phyloP scores from a whole-genome alignment of 2,113 vertebrate species.

The Pteruthius melanotis region DNA sequence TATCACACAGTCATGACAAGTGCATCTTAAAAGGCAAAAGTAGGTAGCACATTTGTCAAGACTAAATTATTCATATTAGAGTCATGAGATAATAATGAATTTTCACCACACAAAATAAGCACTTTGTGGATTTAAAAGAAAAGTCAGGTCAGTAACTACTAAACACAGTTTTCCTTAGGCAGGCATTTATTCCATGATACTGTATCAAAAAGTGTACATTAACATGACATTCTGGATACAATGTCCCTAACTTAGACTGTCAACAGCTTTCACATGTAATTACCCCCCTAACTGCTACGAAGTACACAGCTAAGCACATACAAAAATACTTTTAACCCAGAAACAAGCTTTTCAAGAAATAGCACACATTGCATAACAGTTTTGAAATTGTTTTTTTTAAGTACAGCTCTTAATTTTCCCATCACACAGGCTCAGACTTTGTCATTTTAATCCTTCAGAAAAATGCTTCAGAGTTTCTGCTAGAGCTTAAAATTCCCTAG shows the following conservation, averaged over 20 bases:
- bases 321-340: not conserved
- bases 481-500: not conserved
- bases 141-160: not conserved
- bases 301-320: not conserved
- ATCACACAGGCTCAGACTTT: not conserved
- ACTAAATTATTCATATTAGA: not conserved
- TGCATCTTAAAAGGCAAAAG: not conserved
- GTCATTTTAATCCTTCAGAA: not conserved
- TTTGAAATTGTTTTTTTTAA: not conserved
- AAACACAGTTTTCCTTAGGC: not conserved
- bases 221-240: not conserved
- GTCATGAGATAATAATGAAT: not conserved
- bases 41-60: not conserved
- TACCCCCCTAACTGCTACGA: not conserved
- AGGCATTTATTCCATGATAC: not conserved
- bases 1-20: not conserved
- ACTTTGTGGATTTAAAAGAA: not conserved
- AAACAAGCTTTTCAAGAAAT: not conserved
- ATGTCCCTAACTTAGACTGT: not conserved
- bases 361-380: not conserved
- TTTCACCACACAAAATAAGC: not conserved
- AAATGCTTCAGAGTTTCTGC: not conserved
- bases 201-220: not conserved
- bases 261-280: not conserved
- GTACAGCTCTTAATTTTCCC: not conserved